A percentile compares a stretch with the other conserved stretches of the same genome.
Evolutionary conservation across 1,140 invertebrate genomes (phyloP).

Genomic region (Lethocerus indicus): DNA sequence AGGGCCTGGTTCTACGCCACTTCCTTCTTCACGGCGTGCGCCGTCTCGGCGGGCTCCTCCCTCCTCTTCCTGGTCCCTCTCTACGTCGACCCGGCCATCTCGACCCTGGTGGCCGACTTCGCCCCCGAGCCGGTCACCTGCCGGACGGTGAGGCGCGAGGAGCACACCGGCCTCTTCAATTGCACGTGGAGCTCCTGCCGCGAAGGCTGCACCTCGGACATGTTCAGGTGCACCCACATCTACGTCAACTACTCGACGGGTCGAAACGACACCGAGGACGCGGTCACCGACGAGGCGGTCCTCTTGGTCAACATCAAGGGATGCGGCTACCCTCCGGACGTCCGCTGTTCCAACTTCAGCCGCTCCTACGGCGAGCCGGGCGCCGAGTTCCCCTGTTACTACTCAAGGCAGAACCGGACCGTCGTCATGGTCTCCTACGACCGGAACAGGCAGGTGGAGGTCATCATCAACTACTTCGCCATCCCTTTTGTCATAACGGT

Average conservation of each 20-base stretch:
- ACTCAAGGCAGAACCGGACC: conserved; percentile 60
- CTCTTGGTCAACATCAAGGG: conserved; percentile 66
- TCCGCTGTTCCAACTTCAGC: conserved; percentile 71
- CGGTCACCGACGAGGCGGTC: conserved; percentile 33
- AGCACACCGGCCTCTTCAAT: conserved; percentile 57
- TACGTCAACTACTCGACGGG: conserved; percentile 48
- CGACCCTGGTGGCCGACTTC: conserved; percentile 69
- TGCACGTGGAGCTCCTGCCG: conserved; percentile 75
- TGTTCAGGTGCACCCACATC: conserved; percentile 70
- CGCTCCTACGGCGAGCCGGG: conserved; percentile 54
- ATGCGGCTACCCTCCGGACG: conserved; percentile 73
- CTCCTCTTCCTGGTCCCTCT: conserved; percentile 71
- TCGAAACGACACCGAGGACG: conserved; percentile 10
- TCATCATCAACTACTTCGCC: conserved; percentile 63
- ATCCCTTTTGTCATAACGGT: conserved; percentile 65
- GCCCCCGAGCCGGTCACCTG: conserved; percentile 58
- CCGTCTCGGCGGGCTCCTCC: conserved; percentile 62
- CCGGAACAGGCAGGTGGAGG: conserved; percentile 53
- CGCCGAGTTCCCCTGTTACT: conserved; percentile 63
- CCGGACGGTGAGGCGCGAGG: conserved; percentile 54
- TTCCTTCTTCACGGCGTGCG: conserved; percentile 53
- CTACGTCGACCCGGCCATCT: conserved; percentile 81
- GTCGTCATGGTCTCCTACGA: conserved; percentile 67
- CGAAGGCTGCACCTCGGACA: conserved; percentile 74
- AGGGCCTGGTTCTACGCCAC: conserved; percentile 61